Evolutionary conservation across 2,113 vertebrate species (phyloP).

Genomic region (Naja naja): DNA sequence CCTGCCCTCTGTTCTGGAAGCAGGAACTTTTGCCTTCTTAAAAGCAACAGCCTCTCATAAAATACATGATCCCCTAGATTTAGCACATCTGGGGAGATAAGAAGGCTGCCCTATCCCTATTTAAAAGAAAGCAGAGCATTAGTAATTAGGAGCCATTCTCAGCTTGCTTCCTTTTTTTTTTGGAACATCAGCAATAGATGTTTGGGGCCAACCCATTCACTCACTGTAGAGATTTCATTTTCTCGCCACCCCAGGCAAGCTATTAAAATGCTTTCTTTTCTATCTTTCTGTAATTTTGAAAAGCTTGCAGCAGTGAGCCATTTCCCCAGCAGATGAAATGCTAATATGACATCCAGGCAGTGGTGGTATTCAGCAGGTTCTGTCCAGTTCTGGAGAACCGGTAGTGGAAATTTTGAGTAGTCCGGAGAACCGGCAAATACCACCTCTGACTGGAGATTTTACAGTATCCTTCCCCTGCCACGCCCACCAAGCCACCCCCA

Average conservation of each 20-base stretch:
- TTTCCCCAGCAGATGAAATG: not conserved
- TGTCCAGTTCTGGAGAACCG: too few relatives aligned
- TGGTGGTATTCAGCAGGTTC: too few relatives aligned
- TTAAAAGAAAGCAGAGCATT: not conserved
- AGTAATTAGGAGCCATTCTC: not conserved
- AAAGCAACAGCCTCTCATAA: not conserved
- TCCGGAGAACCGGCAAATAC: too few relatives aligned
- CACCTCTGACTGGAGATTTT: too few relatives aligned
- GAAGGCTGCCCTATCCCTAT: not conserved
- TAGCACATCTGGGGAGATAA: not conserved
- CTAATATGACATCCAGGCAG: not conserved
- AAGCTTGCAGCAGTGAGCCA: not conserved
- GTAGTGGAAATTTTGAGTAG: too few relatives aligned
- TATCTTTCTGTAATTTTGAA: not conserved
- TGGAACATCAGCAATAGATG: not conserved
- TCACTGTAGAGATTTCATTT: not conserved
- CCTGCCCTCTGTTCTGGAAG: not conserved
- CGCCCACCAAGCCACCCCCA: too few relatives aligned
- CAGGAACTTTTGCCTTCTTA: not conserved
- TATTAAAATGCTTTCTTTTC: not conserved
- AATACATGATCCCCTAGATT: not conserved
- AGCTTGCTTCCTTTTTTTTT: not conserved
- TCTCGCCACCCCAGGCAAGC: not conserved
- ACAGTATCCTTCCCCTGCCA: too few relatives aligned
- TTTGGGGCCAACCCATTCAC: not conserved